These are phyloP conservation scores for Muschampia plurimacula DNA, from an alignment of 2,888 invertebrate species.

Conservation along the genomic window DNA sequence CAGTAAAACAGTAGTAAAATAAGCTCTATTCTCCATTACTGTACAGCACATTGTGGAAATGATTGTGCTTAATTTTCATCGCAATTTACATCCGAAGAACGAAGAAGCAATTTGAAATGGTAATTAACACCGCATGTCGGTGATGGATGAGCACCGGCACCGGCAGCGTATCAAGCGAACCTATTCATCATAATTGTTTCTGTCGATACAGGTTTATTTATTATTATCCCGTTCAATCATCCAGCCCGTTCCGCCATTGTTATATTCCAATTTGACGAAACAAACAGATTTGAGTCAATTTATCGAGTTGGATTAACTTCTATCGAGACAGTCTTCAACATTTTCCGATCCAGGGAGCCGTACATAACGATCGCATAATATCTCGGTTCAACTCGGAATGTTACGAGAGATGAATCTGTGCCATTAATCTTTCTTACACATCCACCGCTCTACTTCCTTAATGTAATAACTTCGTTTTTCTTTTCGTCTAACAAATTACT, in stretches of 20 bases:
- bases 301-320: constrained; percentile 21
- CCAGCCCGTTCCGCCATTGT: constrained; percentile 16
- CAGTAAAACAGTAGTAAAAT: neutral
- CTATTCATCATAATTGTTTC: constrained; percentile 46
- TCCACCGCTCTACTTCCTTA: constrained; percentile 28
- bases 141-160: constrained; percentile 65
- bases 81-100: constrained; percentile 62
- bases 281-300: constrained; percentile 31
- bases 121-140: constrained; percentile 67
- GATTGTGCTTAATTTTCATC: constrained; percentile 51
- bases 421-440: constrained; percentile 30
- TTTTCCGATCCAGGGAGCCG: constrained; percentile 17
- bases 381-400: constrained; percentile 28
- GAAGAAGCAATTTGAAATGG: constrained; percentile 71
- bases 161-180: constrained; percentile 41
- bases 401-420: constrained; percentile 18
- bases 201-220: constrained; percentile 43
- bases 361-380: constrained; percentile 20
- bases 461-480: constrained; percentile 26
- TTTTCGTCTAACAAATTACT: constrained; percentile 11
- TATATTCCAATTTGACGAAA: constrained; percentile 29
- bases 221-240: constrained; percentile 42
- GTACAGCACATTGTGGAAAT: constrained; percentile 48
- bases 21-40: constrained; percentile 8
- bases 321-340: constrained; percentile 5